Evolutionary conservation across 2,113 vertebrate species (phyloP), one percentile per base, ranked within the genome.

Genomic region (Mugil cephalus): DNA sequence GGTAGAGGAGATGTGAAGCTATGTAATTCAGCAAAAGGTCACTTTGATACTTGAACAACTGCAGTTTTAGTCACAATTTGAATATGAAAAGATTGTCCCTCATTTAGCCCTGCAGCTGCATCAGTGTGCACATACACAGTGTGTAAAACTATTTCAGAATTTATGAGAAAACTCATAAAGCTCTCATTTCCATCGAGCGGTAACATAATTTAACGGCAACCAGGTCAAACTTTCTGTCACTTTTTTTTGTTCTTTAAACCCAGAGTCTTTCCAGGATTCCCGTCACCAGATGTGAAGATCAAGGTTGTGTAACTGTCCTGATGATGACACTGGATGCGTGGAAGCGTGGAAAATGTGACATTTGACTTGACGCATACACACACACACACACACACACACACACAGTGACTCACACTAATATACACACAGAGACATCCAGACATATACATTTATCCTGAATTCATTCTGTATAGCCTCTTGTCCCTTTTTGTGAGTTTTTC

Each of bases 401-500:
- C 38, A 30, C 60, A 78, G 11, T 58, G 52, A 76, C 68, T 87
- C 61, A 59, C 38, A 79, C 6, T 38, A 42, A 53, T 46, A 24
- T 21, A 34, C 45, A 65, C 74, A 51, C 8, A 56, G 38, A 69
- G 14, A 77, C 60, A 66, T 38, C 10, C 42, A 77, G 24, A 58
- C 34, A 69, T 36, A 38, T 30, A 63, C 74, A 43, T 54, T 42
- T 72, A 77, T 64, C 42, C 69, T 55, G n/a, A 84, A 61, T 70
- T 60, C 63, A 66, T 83, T 55, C 75, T 89, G 78, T 88, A 80
- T 91, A 89, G 89, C 76, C 72, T 86, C 79, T 81, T 70, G 63
- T 79, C 68, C 74, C 71, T 59, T 77, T 7, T 35, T 77, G 75
- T 90, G 83, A 81, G 30, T 52, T 15, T 35, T 46, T 80, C 78